phyloP scores from a whole-genome alignment of 2,888 invertebrate species.

The Neuroscelio doddi region DNA sequence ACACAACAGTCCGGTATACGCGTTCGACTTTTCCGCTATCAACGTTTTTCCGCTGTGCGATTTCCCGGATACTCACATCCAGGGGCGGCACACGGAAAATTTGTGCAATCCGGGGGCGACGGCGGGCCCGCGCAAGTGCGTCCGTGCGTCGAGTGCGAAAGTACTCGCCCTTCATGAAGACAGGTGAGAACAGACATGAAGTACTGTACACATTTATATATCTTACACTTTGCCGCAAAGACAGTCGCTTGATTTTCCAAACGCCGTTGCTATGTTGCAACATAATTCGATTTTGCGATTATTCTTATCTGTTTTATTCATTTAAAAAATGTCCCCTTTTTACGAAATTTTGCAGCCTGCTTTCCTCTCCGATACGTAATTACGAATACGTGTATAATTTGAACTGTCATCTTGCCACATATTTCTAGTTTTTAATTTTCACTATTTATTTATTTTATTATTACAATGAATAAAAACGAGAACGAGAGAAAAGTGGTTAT shows the following conservation, averaged over 20 bases:
- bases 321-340: too few species aligned
- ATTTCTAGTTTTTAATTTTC: too few species aligned
- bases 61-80: conserved; percentile 60
- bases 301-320: too few species aligned
- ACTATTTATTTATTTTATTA: too few species aligned
- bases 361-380: too few species aligned
- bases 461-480: too few species aligned
- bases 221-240: background rate
- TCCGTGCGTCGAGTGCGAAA: conserved; percentile 53
- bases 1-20: conserved; percentile 54
- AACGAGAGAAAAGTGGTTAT: too few species aligned
- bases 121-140: conserved; percentile 55
- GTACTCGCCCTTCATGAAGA: conserved; percentile 66
- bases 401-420: too few species aligned
- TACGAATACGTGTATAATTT: too few species aligned
- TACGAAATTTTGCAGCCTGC: too few species aligned
- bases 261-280: background rate
- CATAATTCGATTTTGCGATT: background rate
- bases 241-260: too few species aligned
- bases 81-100: conserved; percentile 49
- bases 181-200: conserved; percentile 59
- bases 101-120: conserved; percentile 49
- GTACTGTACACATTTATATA: background rate
- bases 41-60: conserved; percentile 53
- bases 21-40: conserved; percentile 53